Evolutionary conservation across 1,140 invertebrate species (phyloP).

Genomic region (Microplitis mediator): DNA sequence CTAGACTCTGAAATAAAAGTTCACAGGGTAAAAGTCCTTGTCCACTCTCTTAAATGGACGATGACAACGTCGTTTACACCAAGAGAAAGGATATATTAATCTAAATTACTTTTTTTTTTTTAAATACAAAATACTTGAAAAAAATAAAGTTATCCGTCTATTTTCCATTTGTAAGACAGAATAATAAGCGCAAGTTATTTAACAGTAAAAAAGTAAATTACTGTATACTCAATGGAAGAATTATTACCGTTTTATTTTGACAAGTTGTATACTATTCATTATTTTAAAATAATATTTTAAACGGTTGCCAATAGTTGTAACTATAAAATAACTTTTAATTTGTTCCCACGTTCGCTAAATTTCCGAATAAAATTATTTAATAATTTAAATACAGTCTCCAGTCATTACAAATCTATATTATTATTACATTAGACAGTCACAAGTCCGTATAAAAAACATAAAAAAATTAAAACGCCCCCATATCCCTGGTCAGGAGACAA

Average conservation of each 20-base stretch:
- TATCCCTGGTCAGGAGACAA: neutral
- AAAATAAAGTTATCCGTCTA: neutral
- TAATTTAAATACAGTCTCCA: too few species aligned
- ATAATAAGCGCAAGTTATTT: neutral
- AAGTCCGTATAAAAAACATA: too few species aligned
- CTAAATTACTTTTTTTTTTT: too few species aligned
- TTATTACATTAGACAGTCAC: too few species aligned
- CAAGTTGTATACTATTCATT: neutral
- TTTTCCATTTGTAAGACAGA: neutral
- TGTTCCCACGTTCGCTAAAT: too few species aligned
- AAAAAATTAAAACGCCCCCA: too few species aligned
- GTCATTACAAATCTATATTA: too few species aligned
- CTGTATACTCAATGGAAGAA: neutral
- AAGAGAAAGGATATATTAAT: neutral
- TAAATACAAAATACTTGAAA: neutral
- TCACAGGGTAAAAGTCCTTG: conserved; percentile 38
- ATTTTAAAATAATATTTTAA: neutral
- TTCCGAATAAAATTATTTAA: too few species aligned
- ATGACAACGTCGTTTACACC: too few species aligned
- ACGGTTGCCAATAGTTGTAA: too few species aligned
- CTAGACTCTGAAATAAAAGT: neutral
- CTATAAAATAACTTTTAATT: too few species aligned
- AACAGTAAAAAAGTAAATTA: neutral
- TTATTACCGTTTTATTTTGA: neutral
- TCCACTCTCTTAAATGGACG: conserved; percentile 5